Conservation (phyloP, 2,113 vertebrate genomes). For the Dinomys branickii region DNA sequence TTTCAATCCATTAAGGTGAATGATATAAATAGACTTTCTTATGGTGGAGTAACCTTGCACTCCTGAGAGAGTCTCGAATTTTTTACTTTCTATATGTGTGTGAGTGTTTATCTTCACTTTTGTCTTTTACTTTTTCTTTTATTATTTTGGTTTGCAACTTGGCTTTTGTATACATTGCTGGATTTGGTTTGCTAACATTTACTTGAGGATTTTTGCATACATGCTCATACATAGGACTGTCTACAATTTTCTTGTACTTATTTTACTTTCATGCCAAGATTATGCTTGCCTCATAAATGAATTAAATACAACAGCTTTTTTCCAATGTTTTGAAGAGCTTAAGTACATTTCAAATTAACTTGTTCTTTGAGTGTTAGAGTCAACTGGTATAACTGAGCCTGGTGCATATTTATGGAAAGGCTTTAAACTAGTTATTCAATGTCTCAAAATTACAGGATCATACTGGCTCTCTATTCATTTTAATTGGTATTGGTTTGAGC, state of each 20-base stretch:
- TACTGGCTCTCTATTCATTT: constrained; percentile 35
- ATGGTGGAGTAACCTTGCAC: constrained; percentile 1
- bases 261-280: constrained; percentile 11
- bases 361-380: constrained; percentile 32
- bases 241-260: constrained; percentile 7
- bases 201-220: neutral
- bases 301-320: neutral
- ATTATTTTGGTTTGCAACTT: neutral
- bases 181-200: neutral
- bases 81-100: neutral
- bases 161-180: neutral
- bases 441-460: neutral
- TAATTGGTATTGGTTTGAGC: constrained; percentile 29
- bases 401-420: neutral
- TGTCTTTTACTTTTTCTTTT: neutral
- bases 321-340: neutral
- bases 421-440: constrained; percentile 16
- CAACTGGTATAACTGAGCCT: neutral
- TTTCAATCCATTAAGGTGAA: neutral
- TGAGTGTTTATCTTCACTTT: neutral
- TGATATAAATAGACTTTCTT: neutral
- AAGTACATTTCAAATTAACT: constrained; percentile 3
- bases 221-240: neutral
- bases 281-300: constrained; percentile 19
- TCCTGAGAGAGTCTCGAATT: neutral